Conservation (phyloP, 1,140 invertebrate genomes). For the Aculops lycopersici region DNA sequence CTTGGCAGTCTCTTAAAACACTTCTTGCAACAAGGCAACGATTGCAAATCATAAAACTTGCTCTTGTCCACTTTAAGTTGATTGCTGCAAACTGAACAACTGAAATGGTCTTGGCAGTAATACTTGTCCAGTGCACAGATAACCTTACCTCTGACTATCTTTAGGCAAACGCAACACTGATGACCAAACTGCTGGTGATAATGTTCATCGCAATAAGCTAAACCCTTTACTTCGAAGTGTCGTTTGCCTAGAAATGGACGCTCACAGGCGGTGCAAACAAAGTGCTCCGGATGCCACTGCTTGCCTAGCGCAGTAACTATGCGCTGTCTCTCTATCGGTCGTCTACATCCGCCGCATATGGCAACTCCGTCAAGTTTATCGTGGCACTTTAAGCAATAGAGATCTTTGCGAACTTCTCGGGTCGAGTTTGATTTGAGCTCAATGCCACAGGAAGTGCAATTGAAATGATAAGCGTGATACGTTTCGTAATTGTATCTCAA, state of each 20-base stretch:
- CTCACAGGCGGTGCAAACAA: slow-evolving; percentile 80
- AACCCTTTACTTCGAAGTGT: slow-evolving; percentile 87
- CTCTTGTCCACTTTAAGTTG: slow-evolving; percentile 72
- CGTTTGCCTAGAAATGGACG: slow-evolving; percentile 91
- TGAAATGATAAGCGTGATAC: slow-evolving; percentile 24
- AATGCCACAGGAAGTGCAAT: slow-evolving; percentile 17
- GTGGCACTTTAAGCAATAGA: slow-evolving; percentile 84
- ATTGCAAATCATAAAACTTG: background rate
- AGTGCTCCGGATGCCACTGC: slow-evolving; percentile 80
- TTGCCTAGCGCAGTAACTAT: slow-evolving; percentile 86
- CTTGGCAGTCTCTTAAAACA: background rate
- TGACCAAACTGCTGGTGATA: slow-evolving; percentile 95
- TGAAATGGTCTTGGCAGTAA: slow-evolving; percentile 95
- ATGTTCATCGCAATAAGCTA: slow-evolving; percentile 92
- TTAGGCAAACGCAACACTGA: slow-evolving; percentile 58
- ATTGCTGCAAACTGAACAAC: slow-evolving; percentile 81
- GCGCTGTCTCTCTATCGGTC: slow-evolving; percentile 53
- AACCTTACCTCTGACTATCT: slow-evolving; percentile 19
- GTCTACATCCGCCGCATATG: slow-evolving; percentile 77
- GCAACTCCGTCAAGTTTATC: slow-evolving; percentile 78
- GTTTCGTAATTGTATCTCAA: slow-evolving; percentile 21
- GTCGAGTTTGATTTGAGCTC: slow-evolving; percentile 39
- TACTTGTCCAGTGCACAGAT: slow-evolving; percentile 88
- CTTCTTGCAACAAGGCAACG: background rate
- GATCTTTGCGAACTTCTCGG: slow-evolving; percentile 66